phyloP scores from a whole-genome alignment of 2,113 vertebrate genomes.

The Pholis gunnellus region DNA sequence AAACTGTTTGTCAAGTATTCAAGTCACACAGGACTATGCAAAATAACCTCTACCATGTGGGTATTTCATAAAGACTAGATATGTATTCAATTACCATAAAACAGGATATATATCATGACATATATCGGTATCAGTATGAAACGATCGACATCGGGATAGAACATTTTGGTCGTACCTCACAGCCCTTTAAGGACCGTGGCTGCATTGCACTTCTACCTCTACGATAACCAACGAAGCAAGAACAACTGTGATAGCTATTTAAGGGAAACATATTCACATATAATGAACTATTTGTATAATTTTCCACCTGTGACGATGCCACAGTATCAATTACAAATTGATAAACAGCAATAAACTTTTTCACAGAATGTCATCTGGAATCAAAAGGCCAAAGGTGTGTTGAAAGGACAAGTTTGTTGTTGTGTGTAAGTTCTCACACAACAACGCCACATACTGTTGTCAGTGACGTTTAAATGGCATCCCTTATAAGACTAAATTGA shows the following conservation, averaged over 20 bases:
- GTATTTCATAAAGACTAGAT: no score
- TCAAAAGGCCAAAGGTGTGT: slow-evolving; percentile 4
- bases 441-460: not conserved
- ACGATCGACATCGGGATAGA: no score
- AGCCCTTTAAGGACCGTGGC: no score
- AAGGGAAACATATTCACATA: not conserved
- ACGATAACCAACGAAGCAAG: not conserved
- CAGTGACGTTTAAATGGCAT: slow-evolving; percentile 8
- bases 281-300: not conserved
- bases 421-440: slow-evolving; percentile 20
- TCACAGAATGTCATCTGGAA: slow-evolving; percentile 15
- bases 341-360: not conserved
- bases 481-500: slow-evolving; percentile 16
- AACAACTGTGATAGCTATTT: not conserved
- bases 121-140: no score
- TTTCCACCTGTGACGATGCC: not conserved
- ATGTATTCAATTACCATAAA: no score
- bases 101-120: no score
- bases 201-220: not conserved
- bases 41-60: no score
- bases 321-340: slow-evolving; percentile 4
- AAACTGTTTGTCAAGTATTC: no score
- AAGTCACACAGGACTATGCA: no score
- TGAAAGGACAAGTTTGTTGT: no score
- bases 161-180: no score